phyloP scores from a whole-genome alignment of 2,888 invertebrate genomes.

The Drosophila putrida region DNA sequence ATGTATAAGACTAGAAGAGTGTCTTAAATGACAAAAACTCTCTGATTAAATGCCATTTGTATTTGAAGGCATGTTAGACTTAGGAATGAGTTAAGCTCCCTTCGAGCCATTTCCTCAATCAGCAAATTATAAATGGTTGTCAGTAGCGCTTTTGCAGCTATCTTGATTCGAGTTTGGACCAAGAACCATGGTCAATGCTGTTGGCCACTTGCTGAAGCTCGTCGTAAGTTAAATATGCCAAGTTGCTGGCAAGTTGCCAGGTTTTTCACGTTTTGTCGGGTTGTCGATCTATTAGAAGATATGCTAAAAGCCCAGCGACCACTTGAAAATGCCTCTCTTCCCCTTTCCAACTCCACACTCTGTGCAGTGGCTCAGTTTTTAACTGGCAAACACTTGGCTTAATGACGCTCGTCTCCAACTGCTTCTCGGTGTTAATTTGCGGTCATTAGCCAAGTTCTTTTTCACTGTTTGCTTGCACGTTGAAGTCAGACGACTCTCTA shows the following conservation, averaged over 20 bases:
- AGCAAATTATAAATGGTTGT: conserved; percentile 42
- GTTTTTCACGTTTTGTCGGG: conserved; percentile 21
- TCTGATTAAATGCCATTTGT: conserved; percentile 6
- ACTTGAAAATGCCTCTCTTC: conserved; percentile 42
- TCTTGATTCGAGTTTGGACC: conserved; percentile 18
- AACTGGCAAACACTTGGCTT: conserved; percentile 70
- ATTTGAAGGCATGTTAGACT: conserved; percentile 27
- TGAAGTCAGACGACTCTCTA: conserved; percentile 9
- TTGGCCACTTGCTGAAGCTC: conserved; percentile 18
- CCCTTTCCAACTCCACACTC: too few species aligned
- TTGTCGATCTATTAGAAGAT: conserved; percentile 73
- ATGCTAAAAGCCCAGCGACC: conserved; percentile 73
- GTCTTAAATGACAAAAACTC: conserved; percentile 2
- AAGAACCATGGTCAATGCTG: conserved; percentile 19
- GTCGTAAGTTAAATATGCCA: conserved; percentile 60
- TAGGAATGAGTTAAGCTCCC: conserved; percentile 18
- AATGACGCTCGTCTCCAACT: conserved; percentile 72
- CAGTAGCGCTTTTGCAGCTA: conserved; percentile 29
- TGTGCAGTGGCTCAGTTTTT: conserved; percentile 5
- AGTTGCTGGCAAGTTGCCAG: conserved; percentile 42
- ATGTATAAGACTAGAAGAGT: background rate
- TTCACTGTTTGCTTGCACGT: conserved; percentile 35
- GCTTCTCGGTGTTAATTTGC: conserved; percentile 73
- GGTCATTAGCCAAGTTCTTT: conserved; percentile 75
- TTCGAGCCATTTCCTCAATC: conserved; percentile 41